Conservation (phyloP, 35 echinoderm and acorn worm genomes). For the Amphiura filiformis region DNA sequence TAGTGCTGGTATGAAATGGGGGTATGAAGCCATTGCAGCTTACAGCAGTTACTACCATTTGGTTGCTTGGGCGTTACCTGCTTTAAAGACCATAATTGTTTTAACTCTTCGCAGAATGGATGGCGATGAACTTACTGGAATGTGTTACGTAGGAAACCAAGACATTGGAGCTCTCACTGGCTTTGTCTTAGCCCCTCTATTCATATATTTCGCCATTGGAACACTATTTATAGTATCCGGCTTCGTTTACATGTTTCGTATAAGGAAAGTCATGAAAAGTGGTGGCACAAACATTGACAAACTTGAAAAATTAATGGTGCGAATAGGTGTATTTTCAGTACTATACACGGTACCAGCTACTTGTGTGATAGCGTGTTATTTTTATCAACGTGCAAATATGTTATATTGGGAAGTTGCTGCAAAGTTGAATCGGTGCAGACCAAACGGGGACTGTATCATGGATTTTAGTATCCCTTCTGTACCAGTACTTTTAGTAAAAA, state of each 20-base stretch:
- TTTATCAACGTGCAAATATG: slow-evolving; percentile 87
- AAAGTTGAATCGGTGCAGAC: slow-evolving; percentile 47
- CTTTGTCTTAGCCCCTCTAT: slow-evolving; percentile 84
- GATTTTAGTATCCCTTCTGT: slow-evolving; percentile 78
- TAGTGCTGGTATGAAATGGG: slow-evolving; percentile 96
- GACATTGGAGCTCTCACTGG: slow-evolving; percentile 56
- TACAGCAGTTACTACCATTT: slow-evolving; percentile 98
- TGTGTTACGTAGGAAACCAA: slow-evolving; percentile 96
- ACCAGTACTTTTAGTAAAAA: slow-evolving; percentile 77
- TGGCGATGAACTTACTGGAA: slow-evolving; percentile 92
- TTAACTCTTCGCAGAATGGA: slow-evolving; percentile 76
- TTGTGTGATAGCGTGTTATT: slow-evolving; percentile 85
- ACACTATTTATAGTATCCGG: slow-evolving; percentile 88
- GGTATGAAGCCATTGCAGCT: slow-evolving; percentile 94
- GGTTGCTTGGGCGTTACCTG: slow-evolving; percentile 87
- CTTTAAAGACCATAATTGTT: slow-evolving; percentile 81
- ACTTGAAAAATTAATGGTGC: slow-evolving; percentile 93
- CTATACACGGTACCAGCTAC: slow-evolving; percentile 94
- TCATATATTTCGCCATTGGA: slow-evolving; percentile 82
- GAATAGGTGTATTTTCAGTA: slow-evolving; percentile 95
- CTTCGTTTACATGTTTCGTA: slow-evolving; percentile 91
- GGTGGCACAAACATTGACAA: slow-evolving; percentile 98
- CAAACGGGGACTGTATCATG: slow-evolving; percentile 60
- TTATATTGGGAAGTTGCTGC: slow-evolving; percentile 62
- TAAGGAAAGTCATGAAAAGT: slow-evolving; percentile 94